Evolutionary conservation across 2,113 vertebrate species (phyloP).

Genomic region (Cairina moschata): DNA sequence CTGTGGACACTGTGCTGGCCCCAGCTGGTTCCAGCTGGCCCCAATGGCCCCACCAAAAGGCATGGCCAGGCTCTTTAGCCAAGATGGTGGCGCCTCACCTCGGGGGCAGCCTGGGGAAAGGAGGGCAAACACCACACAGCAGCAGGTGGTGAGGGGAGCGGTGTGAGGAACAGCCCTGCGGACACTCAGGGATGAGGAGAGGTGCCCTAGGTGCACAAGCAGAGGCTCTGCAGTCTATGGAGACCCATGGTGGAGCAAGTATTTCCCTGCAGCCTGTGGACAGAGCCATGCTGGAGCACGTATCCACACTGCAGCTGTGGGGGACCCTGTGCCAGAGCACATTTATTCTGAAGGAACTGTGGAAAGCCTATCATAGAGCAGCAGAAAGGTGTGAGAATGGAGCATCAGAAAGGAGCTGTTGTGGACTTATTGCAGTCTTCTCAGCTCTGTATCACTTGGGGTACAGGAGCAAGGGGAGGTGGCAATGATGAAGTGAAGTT

Average conservation of each 20-base stretch:
- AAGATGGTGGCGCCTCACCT: rapidly evolving
- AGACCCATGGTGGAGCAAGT: no score
- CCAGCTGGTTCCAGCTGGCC: rapidly evolving
- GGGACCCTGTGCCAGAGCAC: not conserved
- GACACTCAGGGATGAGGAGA: rapidly evolving
- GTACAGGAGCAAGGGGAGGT: not conserved
- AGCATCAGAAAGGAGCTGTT: not conserved
- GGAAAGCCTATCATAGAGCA: not conserved
- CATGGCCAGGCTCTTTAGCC: rapidly evolving
- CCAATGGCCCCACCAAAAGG: rapidly evolving
- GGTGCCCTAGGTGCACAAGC: rapidly evolving
- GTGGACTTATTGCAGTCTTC: no score
- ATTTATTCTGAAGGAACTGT: not conserved
- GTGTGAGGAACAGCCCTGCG: not conserved
- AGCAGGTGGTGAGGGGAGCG: not conserved
- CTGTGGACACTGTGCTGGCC: no score
- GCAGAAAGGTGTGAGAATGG: not conserved
- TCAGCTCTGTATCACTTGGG: rapidly evolving
- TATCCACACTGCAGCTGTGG: not conserved
- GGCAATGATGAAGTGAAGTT: not conserved
- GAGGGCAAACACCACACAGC: rapidly evolving
- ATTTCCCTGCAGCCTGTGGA: not conserved
- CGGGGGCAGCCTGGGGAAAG: not conserved
- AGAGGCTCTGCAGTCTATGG: not conserved
- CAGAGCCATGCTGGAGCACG: not conserved